Conservation (phyloP, 2,888 invertebrate genomes). For the Spisula solida region DNA sequence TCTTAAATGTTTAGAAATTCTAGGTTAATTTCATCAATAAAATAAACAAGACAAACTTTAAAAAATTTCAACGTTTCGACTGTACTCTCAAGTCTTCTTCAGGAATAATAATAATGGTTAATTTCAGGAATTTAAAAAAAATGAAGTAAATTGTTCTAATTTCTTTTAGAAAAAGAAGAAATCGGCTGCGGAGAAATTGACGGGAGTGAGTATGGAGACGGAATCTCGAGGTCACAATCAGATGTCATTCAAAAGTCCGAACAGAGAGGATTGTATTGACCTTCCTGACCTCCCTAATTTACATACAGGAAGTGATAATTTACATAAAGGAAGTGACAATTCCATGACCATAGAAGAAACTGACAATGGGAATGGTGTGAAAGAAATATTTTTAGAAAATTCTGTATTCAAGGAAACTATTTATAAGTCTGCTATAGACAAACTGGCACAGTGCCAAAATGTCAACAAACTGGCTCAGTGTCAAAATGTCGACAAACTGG, state of each 20-base stretch:
- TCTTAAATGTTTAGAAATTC: too few relatives aligned
- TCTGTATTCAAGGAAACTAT: constrained; percentile 24
- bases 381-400: constrained; percentile 28
- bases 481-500: background rate
- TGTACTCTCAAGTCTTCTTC: too few relatives aligned
- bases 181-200: constrained; percentile 45
- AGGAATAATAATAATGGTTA: too few relatives aligned
- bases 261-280: constrained; percentile 52
- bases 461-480: background rate
- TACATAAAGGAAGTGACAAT: constrained; percentile 19
- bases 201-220: constrained; percentile 43
- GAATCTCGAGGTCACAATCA: constrained; percentile 42
- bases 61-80: too few relatives aligned
- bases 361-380: background rate
- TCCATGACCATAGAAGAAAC: background rate
- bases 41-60: too few relatives aligned
- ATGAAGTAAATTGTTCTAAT: too few relatives aligned
- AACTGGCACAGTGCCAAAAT: background rate
- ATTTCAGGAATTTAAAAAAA: too few relatives aligned
- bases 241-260: constrained; percentile 43
- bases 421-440: constrained; percentile 24
- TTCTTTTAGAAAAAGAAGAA: constrained; percentile 56
- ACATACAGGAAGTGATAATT: constrained; percentile 22
- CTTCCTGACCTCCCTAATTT: constrained; percentile 48
- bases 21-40: too few relatives aligned